Base-by-base conservation (phyloP, 2,797 vertebrate species). In the Fistularia tabacaria region DNA sequence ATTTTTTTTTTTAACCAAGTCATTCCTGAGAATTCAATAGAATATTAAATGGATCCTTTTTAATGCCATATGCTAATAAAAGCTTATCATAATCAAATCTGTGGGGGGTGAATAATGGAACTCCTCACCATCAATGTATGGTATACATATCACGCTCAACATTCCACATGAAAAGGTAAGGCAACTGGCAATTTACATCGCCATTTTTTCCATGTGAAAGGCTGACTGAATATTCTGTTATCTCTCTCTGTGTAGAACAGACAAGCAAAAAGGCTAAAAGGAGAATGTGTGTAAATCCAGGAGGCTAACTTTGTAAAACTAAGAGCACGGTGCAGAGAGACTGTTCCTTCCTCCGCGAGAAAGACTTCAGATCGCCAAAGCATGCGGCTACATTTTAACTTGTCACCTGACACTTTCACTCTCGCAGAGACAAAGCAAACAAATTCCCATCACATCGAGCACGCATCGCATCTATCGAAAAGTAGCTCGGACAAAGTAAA, bases 81-180 rank as follows among this genome's bases (percentile, higher is more conserved):
- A 76, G 74, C 82, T 87, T 89, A 92, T 92, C 87, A 69, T 86
- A 90, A 89, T 89, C 81, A 90, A 87, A 90, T 89, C 85, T 80
- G 60, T 54, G 64, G 74, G 64, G 51, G 65, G 55, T 62, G 78
- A 79, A 88, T 73, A 81, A 82, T 84, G 68, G 62, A 82, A 80
- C 66, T 73, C 59, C 81, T 82, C 76, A 79, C 62, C 37, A 46
- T 60, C 65, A 79, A 83, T 73, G 71, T 75, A 81, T 71, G 63
- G 74, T 72, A 72, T 60, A 83, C 61, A 75, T 83, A 82, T 81
- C 70, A 56, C 70, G 59, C 73, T 51, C 60, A 54, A 62, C 61
- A 77, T 65, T 68, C 43, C 46, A 41, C 51, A 55, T 62, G 64
- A 67, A 71, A 75, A 78, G 71, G 61, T 65, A 71, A 43, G 40